Evolutionary conservation across 2,113 vertebrate genomes (phyloP).

Genomic region (Petroica traversi): DNA sequence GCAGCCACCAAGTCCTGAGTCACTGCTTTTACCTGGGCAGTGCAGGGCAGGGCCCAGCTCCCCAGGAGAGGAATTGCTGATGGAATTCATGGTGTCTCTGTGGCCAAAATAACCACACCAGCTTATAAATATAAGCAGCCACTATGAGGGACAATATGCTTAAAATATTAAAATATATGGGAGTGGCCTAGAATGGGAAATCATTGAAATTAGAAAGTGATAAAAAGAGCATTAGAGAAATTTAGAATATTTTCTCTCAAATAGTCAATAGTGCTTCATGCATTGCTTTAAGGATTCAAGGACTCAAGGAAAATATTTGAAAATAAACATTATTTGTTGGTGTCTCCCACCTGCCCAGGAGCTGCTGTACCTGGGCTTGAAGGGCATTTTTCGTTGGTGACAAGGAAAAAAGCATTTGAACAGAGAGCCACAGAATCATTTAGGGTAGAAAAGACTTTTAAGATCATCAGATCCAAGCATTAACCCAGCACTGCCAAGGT

Average conservation of each 20-base stretch:
- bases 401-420: not conserved
- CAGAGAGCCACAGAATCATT: not conserved
- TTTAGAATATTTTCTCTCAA: accelerated
- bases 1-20: not conserved
- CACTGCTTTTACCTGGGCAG: not conserved
- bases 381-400: not conserved
- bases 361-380: not conserved
- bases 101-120: not conserved
- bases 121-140: not conserved
- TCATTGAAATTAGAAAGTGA: not conserved
- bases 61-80: not conserved
- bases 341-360: not conserved
- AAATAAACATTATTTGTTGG: not conserved
- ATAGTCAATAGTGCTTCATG: not conserved
- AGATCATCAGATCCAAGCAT: not conserved
- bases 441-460: not conserved
- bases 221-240: not conserved
- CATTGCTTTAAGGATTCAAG: not conserved
- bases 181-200: not conserved
- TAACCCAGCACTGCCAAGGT: not conserved
- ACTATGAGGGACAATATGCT: not conserved
- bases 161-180: not conserved
- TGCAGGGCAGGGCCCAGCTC: not conserved
- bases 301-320: not conserved
- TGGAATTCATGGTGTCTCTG: not conserved